phyloP scores from a whole-genome alignment of 2,113 vertebrate genomes.

The Rhea americana region DNA sequence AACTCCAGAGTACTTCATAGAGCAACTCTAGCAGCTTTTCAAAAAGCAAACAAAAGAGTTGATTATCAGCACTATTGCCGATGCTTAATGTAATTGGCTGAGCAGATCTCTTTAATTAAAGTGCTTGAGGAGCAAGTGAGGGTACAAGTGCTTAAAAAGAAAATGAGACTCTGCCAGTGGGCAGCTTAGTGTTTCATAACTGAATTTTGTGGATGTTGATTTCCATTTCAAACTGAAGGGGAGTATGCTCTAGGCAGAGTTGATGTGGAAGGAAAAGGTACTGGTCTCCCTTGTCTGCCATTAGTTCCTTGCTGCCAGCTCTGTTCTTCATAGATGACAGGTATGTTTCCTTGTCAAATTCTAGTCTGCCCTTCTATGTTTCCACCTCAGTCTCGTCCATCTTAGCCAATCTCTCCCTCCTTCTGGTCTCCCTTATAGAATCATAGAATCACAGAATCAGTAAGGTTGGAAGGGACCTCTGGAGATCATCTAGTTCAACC shows the following conservation, averaged over 20 bases:
- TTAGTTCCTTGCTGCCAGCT: neutral
- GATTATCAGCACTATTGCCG: neutral
- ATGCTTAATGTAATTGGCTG: neutral
- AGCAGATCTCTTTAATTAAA: neutral
- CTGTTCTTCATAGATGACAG: neutral
- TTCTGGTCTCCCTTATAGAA: neutral
- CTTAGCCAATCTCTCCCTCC: neutral
- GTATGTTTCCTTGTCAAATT: neutral
- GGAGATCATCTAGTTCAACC: no score
- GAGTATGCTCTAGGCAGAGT: neutral
- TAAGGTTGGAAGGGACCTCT: no score
- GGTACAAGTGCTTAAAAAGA: neutral
- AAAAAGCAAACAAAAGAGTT: neutral
- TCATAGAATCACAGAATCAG: no score
- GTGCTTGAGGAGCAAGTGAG: neutral
- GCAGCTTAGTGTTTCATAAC: neutral
- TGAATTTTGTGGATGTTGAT: neutral
- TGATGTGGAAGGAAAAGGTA: neutral
- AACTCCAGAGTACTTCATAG: neutral
- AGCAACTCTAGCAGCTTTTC: neutral
- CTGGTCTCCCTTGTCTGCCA: neutral
- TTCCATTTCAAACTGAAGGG: neutral
- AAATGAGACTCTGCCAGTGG: neutral
- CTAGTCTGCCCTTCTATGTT: neutral
- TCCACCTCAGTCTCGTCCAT: neutral